phyloP scores from a whole-genome alignment of 2,888 invertebrate genomes.

The Aphodius sticticus region DNA sequence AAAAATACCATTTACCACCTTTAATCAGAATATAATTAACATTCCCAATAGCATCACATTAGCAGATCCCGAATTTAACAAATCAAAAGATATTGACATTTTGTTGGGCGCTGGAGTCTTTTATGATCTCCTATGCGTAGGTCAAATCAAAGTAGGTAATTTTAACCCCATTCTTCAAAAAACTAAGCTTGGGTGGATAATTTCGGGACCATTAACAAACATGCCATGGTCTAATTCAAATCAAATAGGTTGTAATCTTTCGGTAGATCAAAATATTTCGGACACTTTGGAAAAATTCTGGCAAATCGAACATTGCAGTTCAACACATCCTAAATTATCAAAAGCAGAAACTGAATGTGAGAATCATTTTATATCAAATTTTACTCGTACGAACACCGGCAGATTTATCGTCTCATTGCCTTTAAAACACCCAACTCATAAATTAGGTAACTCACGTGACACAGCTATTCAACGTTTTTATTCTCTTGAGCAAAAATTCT shows the following conservation, averaged over 20 bases:
- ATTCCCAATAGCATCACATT: slow-evolving; percentile 30
- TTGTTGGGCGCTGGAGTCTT: slow-evolving; percentile 28
- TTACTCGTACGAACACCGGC: slow-evolving; percentile 5
- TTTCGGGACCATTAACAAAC: background rate
- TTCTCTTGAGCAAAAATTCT: slow-evolving; percentile 28
- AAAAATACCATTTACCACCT: slow-evolving; percentile 11
- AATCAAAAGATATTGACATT: background rate
- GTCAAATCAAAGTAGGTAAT: slow-evolving; percentile 27
- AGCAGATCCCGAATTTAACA: slow-evolving; percentile 29
- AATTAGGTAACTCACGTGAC: slow-evolving; percentile 31
- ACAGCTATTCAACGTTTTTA: slow-evolving; percentile 29
- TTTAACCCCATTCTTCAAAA: slow-evolving; percentile 23
- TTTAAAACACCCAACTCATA: slow-evolving; percentile 16
- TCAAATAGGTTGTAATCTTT: slow-evolving; percentile 23
- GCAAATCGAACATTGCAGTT: slow-evolving; percentile 33
- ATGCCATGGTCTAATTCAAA: background rate
- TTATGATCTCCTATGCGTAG: slow-evolving; percentile 30
- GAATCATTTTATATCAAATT: slow-evolving; percentile 29
- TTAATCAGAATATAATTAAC: slow-evolving; percentile 25
- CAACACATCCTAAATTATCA: background rate
- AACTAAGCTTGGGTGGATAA: slow-evolving; percentile 18
- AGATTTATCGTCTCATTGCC: slow-evolving; percentile 36
- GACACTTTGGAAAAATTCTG: slow-evolving; percentile 30
- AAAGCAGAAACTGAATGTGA: slow-evolving; percentile 34
- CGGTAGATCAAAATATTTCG: background rate